Base-by-base conservation (phyloP, 2,888 invertebrate genomes). In the Cataglyphis livida region DNA sequence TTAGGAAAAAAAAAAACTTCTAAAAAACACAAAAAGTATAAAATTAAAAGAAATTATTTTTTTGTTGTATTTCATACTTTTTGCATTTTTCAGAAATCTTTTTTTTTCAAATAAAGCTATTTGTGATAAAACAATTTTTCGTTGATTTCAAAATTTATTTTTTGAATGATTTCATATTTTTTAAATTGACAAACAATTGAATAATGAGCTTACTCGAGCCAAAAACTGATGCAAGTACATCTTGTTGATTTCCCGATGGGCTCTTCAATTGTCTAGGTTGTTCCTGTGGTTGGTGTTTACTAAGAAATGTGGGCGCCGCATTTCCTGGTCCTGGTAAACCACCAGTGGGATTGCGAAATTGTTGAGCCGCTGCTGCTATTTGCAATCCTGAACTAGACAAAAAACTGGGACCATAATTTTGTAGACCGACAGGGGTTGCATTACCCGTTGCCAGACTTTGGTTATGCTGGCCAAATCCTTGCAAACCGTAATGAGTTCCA, bases 341-440 rank as follows among this genome's bases (percentile, higher is more conserved):
- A 65, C 93, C 93, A 0, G 96, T 95, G 0, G 95, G 96, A 91
- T 96, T 96, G 82, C 96, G 96, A 94, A 95, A 96, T 93, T 96
- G 96, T 85, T 96, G 96, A 82, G 96, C 96, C 32, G 96, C 96
- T 76, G 96, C 96, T 90, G 94, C 97, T 94, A 96, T 96, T 91
- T 97, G 96, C 84, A 97, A 95, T 84, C 97, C 96, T 0, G 96
- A 95, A 88, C 93, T 91, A 28, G 96, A 96, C 86, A 96, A 93
- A 91, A 96, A 96, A 90, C 96, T 96, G 9, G 96, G 96, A 84
- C 95, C 91, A 86, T 93, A 95, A 84, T 95, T 95, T 89, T 96
- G 96, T 86, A 96, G 92, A 81, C 95, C 95, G 74, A 94, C 94
- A 12, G 94, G 94, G 18, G 95, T 94, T 74, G 95, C 93, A 90